phyloP scores from a whole-genome alignment of 2,797 vertebrate genomes.

The Pteronotus mesoamericanus region DNA sequence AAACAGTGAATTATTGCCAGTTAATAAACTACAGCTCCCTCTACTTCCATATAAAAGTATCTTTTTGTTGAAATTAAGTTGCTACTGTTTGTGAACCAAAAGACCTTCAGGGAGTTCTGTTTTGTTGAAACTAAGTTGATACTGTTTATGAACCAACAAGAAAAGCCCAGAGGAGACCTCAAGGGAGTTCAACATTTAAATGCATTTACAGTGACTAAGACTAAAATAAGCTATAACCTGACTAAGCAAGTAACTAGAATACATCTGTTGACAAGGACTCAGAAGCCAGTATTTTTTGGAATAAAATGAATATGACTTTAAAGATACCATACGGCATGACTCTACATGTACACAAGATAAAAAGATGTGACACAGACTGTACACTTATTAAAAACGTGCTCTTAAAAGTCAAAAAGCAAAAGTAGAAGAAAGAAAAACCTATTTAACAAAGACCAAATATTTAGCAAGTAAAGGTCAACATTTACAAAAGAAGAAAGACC shows the following conservation, averaged over 20 bases:
- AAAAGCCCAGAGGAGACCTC: not conserved
- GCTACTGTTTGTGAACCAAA: slow-evolving; percentile 14
- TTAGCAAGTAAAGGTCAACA: slow-evolving; percentile 17
- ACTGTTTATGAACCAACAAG: not conserved
- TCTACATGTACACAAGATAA: slow-evolving; percentile 11
- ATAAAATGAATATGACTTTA: slow-evolving; percentile 39
- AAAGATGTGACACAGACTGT: not conserved
- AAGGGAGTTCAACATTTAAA: slow-evolving; percentile 27
- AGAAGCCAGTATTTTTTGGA: slow-evolving; percentile 9
- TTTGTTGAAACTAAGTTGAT: slow-evolving; percentile 24
- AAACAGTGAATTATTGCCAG: not conserved
- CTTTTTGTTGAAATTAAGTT: slow-evolving; percentile 28
- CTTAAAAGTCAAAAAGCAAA: slow-evolving; percentile 4
- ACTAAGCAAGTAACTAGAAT: not conserved
- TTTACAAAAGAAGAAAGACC: slow-evolving; percentile 28
- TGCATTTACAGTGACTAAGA: not conserved
- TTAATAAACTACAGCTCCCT: slow-evolving; percentile 11
- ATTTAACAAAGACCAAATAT: not conserved
- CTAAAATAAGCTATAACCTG: slow-evolving; percentile 21
- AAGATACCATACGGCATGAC: not conserved
- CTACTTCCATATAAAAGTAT: not conserved
- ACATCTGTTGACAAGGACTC: not conserved
- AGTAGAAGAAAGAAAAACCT: slow-evolving; percentile 20
- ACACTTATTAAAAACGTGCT: slow-evolving; percentile 30
- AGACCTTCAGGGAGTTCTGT: not conserved